These are phyloP conservation scores for Macquaria ambigua DNA, from an alignment of 2,113 vertebrate species.

Conservation along the genomic window DNA sequence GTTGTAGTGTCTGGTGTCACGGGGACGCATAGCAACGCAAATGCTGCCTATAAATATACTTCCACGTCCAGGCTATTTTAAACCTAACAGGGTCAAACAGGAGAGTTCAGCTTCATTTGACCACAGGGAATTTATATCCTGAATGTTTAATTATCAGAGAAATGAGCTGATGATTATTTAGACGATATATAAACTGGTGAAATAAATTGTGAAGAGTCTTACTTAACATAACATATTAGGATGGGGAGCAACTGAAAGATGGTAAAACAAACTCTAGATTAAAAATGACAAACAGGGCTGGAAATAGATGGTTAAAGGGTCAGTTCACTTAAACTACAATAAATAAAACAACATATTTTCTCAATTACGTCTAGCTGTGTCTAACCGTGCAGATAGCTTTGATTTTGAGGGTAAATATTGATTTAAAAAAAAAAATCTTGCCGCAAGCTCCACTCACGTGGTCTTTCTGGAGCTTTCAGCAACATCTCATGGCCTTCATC, in stretches of 20 bases:
- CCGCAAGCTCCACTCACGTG: not conserved
- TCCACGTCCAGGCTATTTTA: slow-evolving; percentile 79
- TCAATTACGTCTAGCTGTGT: no score
- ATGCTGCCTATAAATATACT: slow-evolving; percentile 88
- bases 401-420: no score
- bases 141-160: slow-evolving; percentile 1
- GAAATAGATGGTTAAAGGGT: no score
- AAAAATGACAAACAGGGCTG: no score
- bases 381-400: no score
- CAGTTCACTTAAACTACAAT: no score
- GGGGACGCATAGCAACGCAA: slow-evolving; percentile 88
- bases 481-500: not conserved
- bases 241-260: not conserved
- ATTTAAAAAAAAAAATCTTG: not conserved
- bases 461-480: not conserved
- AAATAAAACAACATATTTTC: no score
- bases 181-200: not conserved
- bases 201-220: no score
- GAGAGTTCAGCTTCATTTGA: slow-evolving; percentile 67
- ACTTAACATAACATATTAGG: no score
- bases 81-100: slow-evolving; percentile 63
- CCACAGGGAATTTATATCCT: slow-evolving; percentile 27
- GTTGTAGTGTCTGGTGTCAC: slow-evolving; percentile 93
- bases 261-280: no score
- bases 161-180: not conserved